Percentiles rank a stretch among this genome's conserved stretches.
Evolutionary conservation across 2,113 vertebrate species (phyloP).

Genomic region (Callocephalon fimbriatum): DNA sequence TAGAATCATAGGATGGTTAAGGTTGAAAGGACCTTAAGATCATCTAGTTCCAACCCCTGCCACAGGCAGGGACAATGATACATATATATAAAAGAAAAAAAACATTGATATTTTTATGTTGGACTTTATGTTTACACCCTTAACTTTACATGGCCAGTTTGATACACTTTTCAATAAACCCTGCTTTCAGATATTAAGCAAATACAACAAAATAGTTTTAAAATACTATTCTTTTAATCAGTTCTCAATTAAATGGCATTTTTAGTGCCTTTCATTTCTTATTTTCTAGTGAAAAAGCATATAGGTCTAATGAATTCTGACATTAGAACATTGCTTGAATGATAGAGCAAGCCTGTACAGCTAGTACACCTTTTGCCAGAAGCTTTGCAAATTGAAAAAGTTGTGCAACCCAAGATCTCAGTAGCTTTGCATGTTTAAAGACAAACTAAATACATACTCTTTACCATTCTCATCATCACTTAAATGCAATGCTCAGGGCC

Average conservation of each 20-base stretch:
- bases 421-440: not conserved
- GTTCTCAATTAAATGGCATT: not conserved
- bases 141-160: not conserved
- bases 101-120: not conserved
- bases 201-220: not conserved
- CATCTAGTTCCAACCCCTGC: not conserved
- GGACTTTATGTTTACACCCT: not conserved
- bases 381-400: not conserved
- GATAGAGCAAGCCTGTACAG: not conserved
- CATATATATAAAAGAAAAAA: not conserved
- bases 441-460: not conserved
- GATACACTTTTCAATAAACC: not conserved
- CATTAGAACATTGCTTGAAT: not conserved
- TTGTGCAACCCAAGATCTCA: not conserved
- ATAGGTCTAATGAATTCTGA: not conserved
- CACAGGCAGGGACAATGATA: not conserved
- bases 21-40: not conserved
- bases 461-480: not conserved
- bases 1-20: not conserved
- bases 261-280: not conserved
- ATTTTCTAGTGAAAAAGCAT: not conserved
- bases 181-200: not conserved
- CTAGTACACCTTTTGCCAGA: not conserved
- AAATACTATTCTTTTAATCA: not conserved
- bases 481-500: not conserved